A percentile compares a stretch with the other conserved stretches of the same genome.
phyloP scores from a whole-genome alignment of 1,140 invertebrate genomes.

The Pteromalus puparum region DNA sequence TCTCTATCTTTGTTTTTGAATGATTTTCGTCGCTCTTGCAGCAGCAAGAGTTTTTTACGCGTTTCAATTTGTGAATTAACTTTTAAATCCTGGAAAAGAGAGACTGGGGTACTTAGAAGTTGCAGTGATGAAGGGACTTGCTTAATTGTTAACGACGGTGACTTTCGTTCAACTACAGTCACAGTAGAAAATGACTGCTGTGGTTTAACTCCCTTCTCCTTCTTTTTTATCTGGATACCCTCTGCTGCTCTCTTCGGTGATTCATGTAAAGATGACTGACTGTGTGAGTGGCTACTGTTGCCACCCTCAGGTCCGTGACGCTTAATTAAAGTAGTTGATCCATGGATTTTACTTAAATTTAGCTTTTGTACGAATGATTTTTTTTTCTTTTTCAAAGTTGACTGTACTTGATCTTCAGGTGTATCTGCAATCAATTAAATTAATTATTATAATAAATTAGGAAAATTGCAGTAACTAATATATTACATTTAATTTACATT shows the following conservation, averaged over 20 bases:
- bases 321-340: not conserved
- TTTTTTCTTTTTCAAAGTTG: not conserved
- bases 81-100: not conserved
- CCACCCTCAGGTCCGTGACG: not conserved
- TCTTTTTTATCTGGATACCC: not conserved
- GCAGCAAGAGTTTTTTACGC: not conserved
- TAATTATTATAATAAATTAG: too few species aligned
- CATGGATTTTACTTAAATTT: not conserved
- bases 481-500: not conserved
- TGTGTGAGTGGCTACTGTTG: not conserved
- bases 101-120: not conserved
- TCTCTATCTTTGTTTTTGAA: not conserved
- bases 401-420: not conserved
- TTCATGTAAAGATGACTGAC: not conserved
- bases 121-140: slow-evolving; percentile 44
- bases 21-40: not conserved
- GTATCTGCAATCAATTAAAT: not conserved
- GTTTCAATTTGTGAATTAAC: not conserved
- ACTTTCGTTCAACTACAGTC: slow-evolving; percentile 65
- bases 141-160: slow-evolving; percentile 66
- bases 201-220: slow-evolving; percentile 25
- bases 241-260: not conserved
- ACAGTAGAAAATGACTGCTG: slow-evolving; percentile 66
- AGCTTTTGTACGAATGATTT: not conserved
- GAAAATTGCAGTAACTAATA: not conserved